A percentile compares a stretch with the other conserved stretches of the same genome.
Conservation (phyloP, 2,888 invertebrate species). For the Lymantria monacha region DNA sequence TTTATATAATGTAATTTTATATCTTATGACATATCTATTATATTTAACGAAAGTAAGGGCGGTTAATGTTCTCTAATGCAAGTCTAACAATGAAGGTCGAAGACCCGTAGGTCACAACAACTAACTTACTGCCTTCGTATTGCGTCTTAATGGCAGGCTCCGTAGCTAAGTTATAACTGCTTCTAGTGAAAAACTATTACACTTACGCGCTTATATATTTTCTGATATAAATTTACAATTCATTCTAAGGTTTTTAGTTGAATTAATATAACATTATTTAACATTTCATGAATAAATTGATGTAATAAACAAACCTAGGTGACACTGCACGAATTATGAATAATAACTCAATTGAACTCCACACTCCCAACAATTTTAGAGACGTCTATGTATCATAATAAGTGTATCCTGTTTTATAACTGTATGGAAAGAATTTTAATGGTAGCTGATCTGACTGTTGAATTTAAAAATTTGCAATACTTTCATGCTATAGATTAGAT, state of each 20-base stretch:
- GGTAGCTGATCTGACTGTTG: no score
- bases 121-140: constrained; percentile 33
- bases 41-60: constrained; percentile 13
- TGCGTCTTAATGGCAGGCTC: constrained; percentile 34
- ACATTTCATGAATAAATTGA: no score
- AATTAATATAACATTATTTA: no score
- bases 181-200: constrained; percentile 25
- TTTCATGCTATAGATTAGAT: no score
- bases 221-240: no score
- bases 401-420: constrained; percentile 4
- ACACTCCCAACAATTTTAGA: constrained; percentile 19
- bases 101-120: constrained; percentile 69
- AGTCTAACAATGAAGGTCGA: constrained; percentile 75
- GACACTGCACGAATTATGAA: no score
- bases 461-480: no score
- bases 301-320: no score
- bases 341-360: background rate
- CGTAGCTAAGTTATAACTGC: constrained; percentile 35
- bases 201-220: no score
- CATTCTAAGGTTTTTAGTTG: no score
- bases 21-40: background rate
- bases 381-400: constrained; percentile 8
- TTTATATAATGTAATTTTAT: no score
- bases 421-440: no score
- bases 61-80: constrained; percentile 66